Evolutionary conservation across 1,140 invertebrate species (phyloP).

Genomic region (Drosophila mauritiana): DNA sequence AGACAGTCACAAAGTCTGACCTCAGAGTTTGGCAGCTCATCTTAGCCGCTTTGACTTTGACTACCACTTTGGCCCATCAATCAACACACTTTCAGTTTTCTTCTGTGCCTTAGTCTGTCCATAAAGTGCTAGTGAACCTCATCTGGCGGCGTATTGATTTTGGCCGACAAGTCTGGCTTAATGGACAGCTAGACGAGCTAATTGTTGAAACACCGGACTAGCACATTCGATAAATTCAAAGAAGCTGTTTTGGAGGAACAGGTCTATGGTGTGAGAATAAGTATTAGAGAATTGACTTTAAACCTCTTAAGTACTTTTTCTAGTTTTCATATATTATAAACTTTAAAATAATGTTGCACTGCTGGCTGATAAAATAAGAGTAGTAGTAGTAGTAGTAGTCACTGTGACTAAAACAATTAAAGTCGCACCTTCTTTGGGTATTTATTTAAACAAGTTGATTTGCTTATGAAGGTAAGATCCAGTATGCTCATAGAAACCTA

Average conservation of each 20-base stretch:
- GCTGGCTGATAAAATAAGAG: too few species aligned
- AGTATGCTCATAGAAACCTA: not conserved
- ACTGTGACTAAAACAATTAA: too few species aligned
- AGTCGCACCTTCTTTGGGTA: too few species aligned
- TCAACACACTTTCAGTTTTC: constrained; percentile 83
- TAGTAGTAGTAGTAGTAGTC: too few species aligned
- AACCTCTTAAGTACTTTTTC: too few species aligned
- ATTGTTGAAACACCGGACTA: constrained; percentile 63
- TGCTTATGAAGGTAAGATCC: too few species aligned
- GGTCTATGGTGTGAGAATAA: not conserved
- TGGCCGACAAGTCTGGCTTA: constrained; percentile 49
- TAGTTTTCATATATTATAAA: too few species aligned
- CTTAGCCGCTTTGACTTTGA: constrained; percentile 31
- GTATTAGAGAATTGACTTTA: too few species aligned
- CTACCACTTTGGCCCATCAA: constrained; percentile 73
- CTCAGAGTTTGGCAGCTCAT: constrained; percentile 47
- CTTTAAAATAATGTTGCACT: too few species aligned
- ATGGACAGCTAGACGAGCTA: constrained; percentile 77
- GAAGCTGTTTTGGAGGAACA: constrained; percentile 60
- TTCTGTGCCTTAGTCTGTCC: constrained; percentile 15
- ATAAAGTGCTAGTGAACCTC: constrained; percentile 54
- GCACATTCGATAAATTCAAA: constrained; percentile 30
- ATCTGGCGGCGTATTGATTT: constrained; percentile 53
- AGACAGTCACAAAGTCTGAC: constrained; percentile 48
- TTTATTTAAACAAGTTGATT: too few species aligned